Conservation (phyloP, 2,797 vertebrate species). For the Xenentodon cancila region DNA sequence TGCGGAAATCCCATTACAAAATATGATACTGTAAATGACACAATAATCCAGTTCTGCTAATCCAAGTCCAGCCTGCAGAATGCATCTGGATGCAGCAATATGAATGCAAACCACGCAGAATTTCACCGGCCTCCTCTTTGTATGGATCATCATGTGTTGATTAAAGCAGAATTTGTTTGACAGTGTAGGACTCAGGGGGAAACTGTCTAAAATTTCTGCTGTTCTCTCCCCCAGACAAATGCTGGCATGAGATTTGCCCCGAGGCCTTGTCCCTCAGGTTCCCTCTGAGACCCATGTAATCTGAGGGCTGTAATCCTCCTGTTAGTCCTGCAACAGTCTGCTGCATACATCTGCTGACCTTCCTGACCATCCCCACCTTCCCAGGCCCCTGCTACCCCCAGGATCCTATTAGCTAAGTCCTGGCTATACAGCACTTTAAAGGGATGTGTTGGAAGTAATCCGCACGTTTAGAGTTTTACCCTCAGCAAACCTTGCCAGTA, state of each 20-base stretch:
- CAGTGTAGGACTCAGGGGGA: constrained; percentile 5
- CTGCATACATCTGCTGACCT: constrained; percentile 82
- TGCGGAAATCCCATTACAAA: constrained; percentile 68
- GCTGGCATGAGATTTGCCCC: constrained; percentile 50
- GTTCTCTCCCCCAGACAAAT: constrained; percentile 46
- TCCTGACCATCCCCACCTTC: constrained; percentile 65
- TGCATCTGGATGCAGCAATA: constrained; percentile 18
- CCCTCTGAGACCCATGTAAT: constrained; percentile 77
- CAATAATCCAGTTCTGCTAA: constrained; percentile 68
- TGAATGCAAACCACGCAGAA: constrained; percentile 1
- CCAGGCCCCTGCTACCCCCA: constrained; percentile 78
- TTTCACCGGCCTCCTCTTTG: background rate
- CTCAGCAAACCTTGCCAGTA: constrained; percentile 96
- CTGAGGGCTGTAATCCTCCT: constrained; percentile 79
- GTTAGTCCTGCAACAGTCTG: constrained; percentile 81
- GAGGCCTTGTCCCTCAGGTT: constrained; percentile 66
- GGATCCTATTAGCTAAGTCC: constrained; percentile 95
- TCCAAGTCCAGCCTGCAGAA: constrained; percentile 38
- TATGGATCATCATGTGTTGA: background rate
- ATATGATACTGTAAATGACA: constrained; percentile 73
- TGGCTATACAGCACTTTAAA: constrained; percentile 96
- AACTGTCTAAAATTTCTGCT: constrained; percentile 10
- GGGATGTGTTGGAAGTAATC: constrained; percentile 97
- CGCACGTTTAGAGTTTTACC: constrained; percentile 94
- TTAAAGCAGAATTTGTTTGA: constrained; percentile 3